These are phyloP conservation scores for Ondatra zibethicus DNA, from an alignment of 2,113 vertebrate genomes.

Conservation along the genomic window DNA sequence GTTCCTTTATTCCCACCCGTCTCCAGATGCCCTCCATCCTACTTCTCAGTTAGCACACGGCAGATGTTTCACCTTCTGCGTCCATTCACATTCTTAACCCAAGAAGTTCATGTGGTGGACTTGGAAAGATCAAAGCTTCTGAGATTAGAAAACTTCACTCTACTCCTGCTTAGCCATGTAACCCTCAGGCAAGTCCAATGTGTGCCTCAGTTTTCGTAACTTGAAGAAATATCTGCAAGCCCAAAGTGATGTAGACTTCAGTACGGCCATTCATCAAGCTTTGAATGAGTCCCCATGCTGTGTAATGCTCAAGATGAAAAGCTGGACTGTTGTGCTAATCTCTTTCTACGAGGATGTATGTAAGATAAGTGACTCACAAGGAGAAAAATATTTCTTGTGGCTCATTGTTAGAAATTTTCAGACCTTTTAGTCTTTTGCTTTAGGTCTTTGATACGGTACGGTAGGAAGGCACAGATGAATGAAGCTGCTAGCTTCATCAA, in stretches of 20 bases:
- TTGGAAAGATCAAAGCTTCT: background rate
- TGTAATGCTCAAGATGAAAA: background rate
- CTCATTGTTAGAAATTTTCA: background rate
- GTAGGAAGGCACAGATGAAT: background rate
- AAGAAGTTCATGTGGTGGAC: background rate
- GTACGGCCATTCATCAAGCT: background rate
- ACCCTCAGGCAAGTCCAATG: background rate
- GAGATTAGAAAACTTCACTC: background rate
- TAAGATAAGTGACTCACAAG: background rate
- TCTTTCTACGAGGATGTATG: background rate
- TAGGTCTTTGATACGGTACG: background rate
- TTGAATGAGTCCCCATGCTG: background rate
- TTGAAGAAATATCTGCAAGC: background rate
- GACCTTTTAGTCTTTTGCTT: background rate
- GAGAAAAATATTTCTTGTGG: background rate
- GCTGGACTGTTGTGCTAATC: background rate
- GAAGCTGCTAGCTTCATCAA: background rate
- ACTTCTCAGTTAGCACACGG: background rate
- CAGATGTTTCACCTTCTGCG: background rate
- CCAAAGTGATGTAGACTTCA: background rate
- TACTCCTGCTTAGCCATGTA: background rate
- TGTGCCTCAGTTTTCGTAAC: background rate
- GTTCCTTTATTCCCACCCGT: background rate
- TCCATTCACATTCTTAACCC: conserved; percentile 21
- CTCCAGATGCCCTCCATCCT: background rate